A percentile compares a stretch with the other conserved stretches of the same genome.
Conservation (phyloP, 1,140 invertebrate genomes). For the Doryteuthis pealeii region DNA sequence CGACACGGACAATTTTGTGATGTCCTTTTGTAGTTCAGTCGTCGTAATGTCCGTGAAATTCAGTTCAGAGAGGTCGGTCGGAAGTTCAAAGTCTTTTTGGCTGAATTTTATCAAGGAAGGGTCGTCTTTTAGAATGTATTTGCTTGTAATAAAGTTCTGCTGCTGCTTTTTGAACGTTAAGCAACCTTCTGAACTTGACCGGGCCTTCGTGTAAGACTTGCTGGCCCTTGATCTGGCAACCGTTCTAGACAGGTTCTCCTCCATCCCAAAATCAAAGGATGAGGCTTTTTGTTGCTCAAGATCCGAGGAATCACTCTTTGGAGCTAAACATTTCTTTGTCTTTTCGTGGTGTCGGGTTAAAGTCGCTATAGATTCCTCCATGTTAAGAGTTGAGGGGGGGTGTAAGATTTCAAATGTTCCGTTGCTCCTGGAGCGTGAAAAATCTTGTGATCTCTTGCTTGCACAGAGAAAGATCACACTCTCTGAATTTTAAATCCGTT, state of each 20-base stretch:
- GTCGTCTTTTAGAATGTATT: not conserved
- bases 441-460: no score
- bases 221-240: not conserved
- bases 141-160: not conserved
- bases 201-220: not conserved
- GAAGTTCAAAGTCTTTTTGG: constrained; percentile 1
- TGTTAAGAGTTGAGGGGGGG: no score
- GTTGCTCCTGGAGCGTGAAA: no score
- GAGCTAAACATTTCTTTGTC: no score
- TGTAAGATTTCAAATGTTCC: no score
- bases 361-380: no score
- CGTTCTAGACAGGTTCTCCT: not conserved
- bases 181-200: not conserved
- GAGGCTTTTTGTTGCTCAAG: no score
- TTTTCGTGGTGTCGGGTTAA: no score
- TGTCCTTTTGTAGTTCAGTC: not conserved
- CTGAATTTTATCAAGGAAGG: not conserved
- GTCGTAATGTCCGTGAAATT: not conserved
- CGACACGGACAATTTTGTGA: not conserved
- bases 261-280: not conserved
- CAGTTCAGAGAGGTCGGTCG: not conserved
- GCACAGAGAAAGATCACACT: no score
- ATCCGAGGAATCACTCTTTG: no score
- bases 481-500: no score
- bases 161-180: not conserved